These are phyloP conservation scores for Machimus atricapillus DNA, from an alignment of 2,888 invertebrate species.

Conservation along the genomic window DNA sequence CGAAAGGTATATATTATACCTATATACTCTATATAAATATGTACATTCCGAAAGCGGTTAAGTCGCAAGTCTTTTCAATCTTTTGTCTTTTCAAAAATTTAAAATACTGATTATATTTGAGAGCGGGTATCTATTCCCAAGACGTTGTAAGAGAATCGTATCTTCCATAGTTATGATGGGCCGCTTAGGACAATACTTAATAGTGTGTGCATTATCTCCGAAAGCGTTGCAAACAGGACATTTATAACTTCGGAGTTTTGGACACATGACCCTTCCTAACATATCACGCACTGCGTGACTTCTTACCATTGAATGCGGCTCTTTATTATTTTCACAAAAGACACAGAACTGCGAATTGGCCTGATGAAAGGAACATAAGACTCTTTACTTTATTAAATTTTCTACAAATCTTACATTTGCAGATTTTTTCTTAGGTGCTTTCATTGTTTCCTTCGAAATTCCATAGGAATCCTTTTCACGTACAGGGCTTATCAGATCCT, in stretches of 20 bases:
- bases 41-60: not conserved
- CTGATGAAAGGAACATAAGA: not conserved
- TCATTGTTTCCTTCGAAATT: not conserved
- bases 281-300: conserved; percentile 72
- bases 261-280: conserved; percentile 71
- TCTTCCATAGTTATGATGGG: conserved; percentile 59
- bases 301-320: conserved; percentile 69
- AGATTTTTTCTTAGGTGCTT: not conserved
- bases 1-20: no score
- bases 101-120: not conserved
- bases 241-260: conserved; percentile 73
- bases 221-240: conserved; percentile 74
- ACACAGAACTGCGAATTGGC: conserved; percentile 63
- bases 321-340: conserved; percentile 82
- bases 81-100: not conserved
- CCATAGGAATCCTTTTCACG: no score
- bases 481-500: no score
- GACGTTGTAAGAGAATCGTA: conserved; percentile 48
- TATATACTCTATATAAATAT: no score
- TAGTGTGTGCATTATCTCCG: conserved; percentile 78
- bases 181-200: conserved; percentile 76
- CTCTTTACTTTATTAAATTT: not conserved
- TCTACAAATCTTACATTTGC: conserved; percentile 50
- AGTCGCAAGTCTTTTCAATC: not conserved
- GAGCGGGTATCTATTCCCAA: not conserved